Evolutionary conservation across 2,888 invertebrate genomes (phyloP).

Genomic region (Hypomecis punctinalis): DNA sequence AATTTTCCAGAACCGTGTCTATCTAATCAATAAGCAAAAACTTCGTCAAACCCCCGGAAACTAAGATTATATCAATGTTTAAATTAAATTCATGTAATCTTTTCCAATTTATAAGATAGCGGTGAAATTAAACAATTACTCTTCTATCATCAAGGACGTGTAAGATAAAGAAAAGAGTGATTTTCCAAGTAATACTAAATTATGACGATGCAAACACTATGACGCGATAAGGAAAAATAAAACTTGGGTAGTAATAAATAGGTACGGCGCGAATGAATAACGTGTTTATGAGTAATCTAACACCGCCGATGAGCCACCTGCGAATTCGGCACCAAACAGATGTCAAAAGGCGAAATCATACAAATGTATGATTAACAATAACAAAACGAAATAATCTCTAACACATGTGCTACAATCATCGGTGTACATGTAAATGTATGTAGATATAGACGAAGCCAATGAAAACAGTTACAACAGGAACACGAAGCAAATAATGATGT

Average conservation of each 20-base stretch:
- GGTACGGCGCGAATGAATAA: constrained; percentile 20
- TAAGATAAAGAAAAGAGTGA: constrained; percentile 21
- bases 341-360: neutral
- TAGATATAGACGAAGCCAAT: neutral
- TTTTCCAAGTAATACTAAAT: constrained; percentile 17
- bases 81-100: constrained; percentile 9
- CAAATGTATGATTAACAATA: neutral
- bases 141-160: constrained; percentile 14
- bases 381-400: neutral
- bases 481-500: constrained; percentile 1
- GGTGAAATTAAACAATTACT: constrained; percentile 16
- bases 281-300: constrained; percentile 19
- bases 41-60: constrained; percentile 9
- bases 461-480: neutral
- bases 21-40: constrained; percentile 8
- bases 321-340: neutral
- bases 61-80: constrained; percentile 10
- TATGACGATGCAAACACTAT: neutral
- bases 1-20: constrained; percentile 2
- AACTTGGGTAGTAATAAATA: constrained; percentile 1
- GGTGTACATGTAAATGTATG: neutral
- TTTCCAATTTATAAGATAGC: constrained; percentile 27
- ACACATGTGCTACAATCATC: neutral
- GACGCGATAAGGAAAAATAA: constrained; percentile 23
- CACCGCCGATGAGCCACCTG: constrained; percentile 11